phyloP scores from a whole-genome alignment of 2,888 invertebrate species.

The Macaria notata region DNA sequence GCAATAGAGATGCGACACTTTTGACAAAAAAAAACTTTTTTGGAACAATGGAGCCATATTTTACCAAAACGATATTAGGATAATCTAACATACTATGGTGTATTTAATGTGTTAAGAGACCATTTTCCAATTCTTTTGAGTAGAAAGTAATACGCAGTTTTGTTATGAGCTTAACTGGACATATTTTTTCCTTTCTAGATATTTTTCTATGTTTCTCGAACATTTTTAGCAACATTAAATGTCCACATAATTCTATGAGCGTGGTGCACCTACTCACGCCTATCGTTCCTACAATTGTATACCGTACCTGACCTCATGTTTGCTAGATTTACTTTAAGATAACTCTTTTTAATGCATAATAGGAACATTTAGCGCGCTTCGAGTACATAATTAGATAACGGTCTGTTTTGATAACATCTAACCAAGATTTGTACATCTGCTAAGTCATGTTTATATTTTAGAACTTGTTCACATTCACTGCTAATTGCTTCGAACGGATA shows the following conservation, averaged over 20 bases:
- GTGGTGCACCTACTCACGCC: conserved; percentile 11
- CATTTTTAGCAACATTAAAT: no score
- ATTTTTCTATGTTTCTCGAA: no score
- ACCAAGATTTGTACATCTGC: conserved; percentile 3
- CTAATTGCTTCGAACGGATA: neutral
- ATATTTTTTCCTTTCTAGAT: no score
- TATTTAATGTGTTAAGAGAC: no score
- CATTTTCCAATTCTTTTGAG: no score
- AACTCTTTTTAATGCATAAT: conserved; percentile 46
- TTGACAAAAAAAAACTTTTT: no score
- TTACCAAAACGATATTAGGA: no score
- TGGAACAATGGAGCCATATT: no score
- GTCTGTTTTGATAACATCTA: conserved; percentile 22
- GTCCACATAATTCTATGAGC: neutral
- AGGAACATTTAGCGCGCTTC: conserved; percentile 35
- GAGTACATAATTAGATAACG: conserved; percentile 23
- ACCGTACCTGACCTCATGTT: conserved; percentile 59
- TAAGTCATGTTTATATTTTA: conserved; percentile 4
- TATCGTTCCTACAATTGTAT: conserved; percentile 43
- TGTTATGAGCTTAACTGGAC: no score
- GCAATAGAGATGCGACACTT: no score
- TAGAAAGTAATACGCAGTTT: no score
- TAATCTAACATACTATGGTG: no score
- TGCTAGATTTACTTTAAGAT: conserved; percentile 42
- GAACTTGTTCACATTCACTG: neutral